phyloP scores from a whole-genome alignment of 2,888 invertebrate species.

The Xestia xanthographa region DNA sequence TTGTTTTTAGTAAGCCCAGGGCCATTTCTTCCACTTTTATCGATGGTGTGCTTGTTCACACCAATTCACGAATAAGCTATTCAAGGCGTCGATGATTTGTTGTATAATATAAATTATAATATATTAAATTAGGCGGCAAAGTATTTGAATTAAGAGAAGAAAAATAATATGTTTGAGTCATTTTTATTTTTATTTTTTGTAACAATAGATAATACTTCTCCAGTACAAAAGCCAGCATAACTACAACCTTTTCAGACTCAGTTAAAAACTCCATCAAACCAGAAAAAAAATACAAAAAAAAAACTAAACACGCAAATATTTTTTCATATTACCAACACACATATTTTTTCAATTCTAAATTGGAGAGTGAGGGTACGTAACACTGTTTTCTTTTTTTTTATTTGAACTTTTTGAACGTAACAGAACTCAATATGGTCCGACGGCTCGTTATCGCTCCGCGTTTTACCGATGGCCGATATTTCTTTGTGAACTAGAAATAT shows the following conservation, averaged over 20 bases:
- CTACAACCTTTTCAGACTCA: background rate
- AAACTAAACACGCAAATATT: constrained; percentile 15
- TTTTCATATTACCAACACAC: background rate
- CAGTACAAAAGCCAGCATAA: background rate
- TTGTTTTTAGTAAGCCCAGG: too few relatives aligned
- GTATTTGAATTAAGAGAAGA: too few relatives aligned
- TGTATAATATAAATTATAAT: too few relatives aligned
- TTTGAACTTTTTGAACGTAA: constrained; percentile 39
- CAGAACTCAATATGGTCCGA: constrained; percentile 52
- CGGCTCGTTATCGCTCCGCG: constrained; percentile 55
- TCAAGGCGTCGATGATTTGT: too few relatives aligned
- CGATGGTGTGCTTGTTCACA: too few relatives aligned
- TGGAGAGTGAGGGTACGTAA: constrained; percentile 24
- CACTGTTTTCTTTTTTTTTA: constrained; percentile 14
- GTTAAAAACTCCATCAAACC: background rate
- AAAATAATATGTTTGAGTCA: background rate
- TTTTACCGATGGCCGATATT: constrained; percentile 42
- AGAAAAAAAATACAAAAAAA: background rate
- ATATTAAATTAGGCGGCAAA: too few relatives aligned
- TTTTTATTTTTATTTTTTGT: background rate
- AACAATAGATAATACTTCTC: background rate
- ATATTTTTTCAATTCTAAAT: constrained; percentile 39
- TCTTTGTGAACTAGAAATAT: constrained; percentile 53
- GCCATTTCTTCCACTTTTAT: too few relatives aligned
- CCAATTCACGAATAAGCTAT: too few relatives aligned